phyloP scores from a whole-genome alignment of 2,113 vertebrate species.

The Myrmecophaga tridactyla region DNA sequence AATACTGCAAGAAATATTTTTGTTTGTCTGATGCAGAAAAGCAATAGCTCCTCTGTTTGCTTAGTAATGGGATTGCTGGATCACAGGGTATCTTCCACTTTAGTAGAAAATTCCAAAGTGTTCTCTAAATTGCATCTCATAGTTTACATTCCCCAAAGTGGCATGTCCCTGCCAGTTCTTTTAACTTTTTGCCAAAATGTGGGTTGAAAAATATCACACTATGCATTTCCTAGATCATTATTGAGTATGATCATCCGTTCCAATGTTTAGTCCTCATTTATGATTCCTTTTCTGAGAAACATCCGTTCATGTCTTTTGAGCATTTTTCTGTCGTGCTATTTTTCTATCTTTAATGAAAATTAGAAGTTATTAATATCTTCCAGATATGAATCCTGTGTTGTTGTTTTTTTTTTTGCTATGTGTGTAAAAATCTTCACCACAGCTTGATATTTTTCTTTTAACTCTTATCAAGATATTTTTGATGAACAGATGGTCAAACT shows the following conservation, averaged over 20 bases:
- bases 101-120: neutral
- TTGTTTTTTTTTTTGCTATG: neutral
- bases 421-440: neutral
- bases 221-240: neutral
- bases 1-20: neutral
- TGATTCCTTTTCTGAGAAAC: neutral
- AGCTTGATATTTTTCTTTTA: neutral
- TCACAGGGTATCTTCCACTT: neutral
- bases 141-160: neutral
- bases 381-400: neutral
- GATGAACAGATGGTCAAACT: neutral
- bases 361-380: neutral
- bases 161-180: neutral
- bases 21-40: neutral
- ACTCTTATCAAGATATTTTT: neutral
- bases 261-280: neutral
- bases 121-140: slow-evolving; percentile 1
- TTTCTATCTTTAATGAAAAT: neutral
- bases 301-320: neutral
- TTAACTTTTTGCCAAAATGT: neutral
- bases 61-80: neutral
- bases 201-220: neutral
- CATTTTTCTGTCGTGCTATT: neutral
- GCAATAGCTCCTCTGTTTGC: neutral
- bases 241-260: neutral